Evolutionary conservation across 2,797 vertebrate genomes (phyloP).

Genomic region (Peromyscus eremicus): DNA sequence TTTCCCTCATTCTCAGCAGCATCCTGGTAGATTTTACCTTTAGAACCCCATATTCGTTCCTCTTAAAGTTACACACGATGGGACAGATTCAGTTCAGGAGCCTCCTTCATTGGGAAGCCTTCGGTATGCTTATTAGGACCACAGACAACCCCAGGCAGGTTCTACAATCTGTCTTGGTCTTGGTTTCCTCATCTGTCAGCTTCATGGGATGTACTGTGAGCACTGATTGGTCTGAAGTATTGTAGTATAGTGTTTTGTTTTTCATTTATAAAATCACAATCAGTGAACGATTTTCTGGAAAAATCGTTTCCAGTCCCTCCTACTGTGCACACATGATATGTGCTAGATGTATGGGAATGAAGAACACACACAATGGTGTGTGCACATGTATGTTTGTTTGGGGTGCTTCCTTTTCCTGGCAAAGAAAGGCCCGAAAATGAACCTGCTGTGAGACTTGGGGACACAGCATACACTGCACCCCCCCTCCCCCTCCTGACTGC

Average conservation of each 20-base stretch:
- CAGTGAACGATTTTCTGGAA: background rate
- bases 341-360: background rate
- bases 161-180: background rate
- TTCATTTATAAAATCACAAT: slow-evolving; percentile 30
- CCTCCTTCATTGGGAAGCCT: background rate
- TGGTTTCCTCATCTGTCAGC: background rate
- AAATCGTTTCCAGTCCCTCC: background rate
- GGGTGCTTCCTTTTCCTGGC: background rate
- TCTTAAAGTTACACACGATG: background rate
- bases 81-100: background rate
- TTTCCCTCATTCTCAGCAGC: background rate
- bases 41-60: background rate
- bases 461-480: background rate
- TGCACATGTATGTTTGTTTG: background rate
- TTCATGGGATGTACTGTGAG: background rate
- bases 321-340: background rate
- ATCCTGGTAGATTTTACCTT: slow-evolving; percentile 18
- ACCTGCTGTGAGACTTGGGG: background rate
- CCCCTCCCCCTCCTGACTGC: background rate
- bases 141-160: background rate
- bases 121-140: too few relatives aligned
- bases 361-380: background rate
- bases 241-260: background rate
- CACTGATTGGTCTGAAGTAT: background rate
- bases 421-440: background rate